These are phyloP conservation scores for Lordiphosa stackelbergi DNA, from an alignment of 1,140 invertebrate species.

Conservation along the genomic window DNA sequence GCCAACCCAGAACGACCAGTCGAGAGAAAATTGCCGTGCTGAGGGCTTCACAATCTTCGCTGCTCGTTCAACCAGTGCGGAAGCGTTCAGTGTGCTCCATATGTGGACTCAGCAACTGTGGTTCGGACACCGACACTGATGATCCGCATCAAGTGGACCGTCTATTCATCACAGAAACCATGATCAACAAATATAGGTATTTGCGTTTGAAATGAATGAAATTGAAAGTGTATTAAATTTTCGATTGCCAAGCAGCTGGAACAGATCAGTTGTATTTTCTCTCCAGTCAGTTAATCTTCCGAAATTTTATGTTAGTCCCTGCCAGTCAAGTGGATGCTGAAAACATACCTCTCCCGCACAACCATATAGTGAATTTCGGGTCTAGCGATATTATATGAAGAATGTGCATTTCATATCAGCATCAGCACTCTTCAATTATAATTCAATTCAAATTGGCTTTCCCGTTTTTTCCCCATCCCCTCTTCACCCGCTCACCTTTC, in stretches of 20 bases:
- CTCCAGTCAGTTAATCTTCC: too few relatives aligned
- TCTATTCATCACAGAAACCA: not conserved
- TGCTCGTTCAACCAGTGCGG: not conserved
- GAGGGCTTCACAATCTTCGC: not conserved
- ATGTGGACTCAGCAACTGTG: slow-evolving; percentile 1
- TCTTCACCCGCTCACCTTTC: too few relatives aligned
- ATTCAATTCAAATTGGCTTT: too few relatives aligned
- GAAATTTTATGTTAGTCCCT: too few relatives aligned
- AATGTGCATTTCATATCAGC: too few relatives aligned
- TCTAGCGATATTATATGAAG: too few relatives aligned
- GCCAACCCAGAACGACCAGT: not conserved
- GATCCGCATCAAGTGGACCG: not conserved
- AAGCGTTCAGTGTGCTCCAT: not conserved
- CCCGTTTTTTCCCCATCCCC: too few relatives aligned
- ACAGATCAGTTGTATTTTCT: slow-evolving; percentile 14
- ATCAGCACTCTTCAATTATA: too few relatives aligned
- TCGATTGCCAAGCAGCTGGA: too few relatives aligned
- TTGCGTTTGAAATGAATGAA: slow-evolving; percentile 8
- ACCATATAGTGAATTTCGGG: too few relatives aligned
- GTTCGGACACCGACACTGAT: not conserved
- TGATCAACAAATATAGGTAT: slow-evolving; percentile 2
- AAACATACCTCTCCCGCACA: too few relatives aligned
- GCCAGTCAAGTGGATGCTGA: too few relatives aligned
- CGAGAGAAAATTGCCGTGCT: not conserved
- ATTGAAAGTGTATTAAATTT: not conserved